phyloP scores from a whole-genome alignment of 2,113 vertebrate genomes.

The Pelodiscus sinensis region DNA sequence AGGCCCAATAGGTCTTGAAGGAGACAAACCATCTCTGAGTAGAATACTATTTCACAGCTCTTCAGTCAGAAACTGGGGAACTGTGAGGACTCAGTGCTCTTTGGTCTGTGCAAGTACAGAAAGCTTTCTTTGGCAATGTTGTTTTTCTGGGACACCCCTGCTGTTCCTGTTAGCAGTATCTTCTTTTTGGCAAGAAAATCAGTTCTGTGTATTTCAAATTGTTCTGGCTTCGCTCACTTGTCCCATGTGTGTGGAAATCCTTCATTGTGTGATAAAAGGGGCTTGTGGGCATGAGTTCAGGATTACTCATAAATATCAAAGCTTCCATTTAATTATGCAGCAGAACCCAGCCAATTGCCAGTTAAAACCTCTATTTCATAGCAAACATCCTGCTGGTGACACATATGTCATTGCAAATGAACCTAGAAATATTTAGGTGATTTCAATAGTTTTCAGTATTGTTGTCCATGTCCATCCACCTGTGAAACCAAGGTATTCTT shows the following conservation, averaged over 20 bases:
- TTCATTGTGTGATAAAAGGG: background rate
- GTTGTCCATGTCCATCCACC: background rate
- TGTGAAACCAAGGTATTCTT: background rate
- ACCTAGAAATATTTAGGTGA: background rate
- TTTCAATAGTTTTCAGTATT: background rate
- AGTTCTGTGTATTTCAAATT: background rate
- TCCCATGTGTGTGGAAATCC: background rate
- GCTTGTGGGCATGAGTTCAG: background rate
- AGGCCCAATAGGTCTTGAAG: background rate
- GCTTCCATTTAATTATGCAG: background rate
- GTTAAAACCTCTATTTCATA: background rate
- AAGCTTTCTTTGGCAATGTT: background rate
- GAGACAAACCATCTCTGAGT: background rate
- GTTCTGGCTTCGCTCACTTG: constrained; percentile 33
- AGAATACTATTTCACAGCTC: background rate
- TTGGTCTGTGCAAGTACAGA: background rate
- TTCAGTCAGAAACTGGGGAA: background rate
- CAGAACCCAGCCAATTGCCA: background rate
- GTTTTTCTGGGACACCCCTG: constrained; percentile 28
- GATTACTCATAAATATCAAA: constrained; percentile 37
- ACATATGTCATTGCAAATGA: constrained; percentile 4
- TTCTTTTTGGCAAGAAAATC: constrained; percentile 33
- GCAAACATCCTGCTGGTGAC: constrained; percentile 13
- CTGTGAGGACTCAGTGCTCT: background rate
- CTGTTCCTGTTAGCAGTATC: constrained; percentile 9